Percentiles rank a stretch among this genome's conserved stretches.
Conservation (phyloP, 92 coral and sea anemone species). For the Umimayanthus chanpuru region DNA sequence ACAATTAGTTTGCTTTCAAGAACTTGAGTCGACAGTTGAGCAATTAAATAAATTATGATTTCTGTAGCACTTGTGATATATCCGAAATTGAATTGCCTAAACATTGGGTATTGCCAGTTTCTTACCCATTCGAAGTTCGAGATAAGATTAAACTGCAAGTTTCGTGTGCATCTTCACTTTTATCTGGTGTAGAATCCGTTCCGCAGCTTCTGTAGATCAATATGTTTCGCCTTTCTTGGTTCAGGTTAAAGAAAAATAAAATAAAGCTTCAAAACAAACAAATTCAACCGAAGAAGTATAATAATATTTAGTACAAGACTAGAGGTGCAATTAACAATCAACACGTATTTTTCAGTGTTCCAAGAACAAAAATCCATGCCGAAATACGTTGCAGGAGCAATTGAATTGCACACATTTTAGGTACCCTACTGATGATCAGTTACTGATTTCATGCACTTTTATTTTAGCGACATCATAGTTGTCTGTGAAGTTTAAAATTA, state of each 20-base stretch:
- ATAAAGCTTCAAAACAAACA: not conserved
- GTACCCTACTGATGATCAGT: too few species aligned
- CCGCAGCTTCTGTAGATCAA: not conserved
- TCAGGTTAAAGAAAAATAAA: not conserved
- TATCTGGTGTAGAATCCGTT: not conserved
- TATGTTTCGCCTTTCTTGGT: not conserved
- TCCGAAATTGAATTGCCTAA: not conserved
- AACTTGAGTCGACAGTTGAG: not conserved
- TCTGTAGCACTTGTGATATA: not conserved
- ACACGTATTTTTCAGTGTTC: not conserved
- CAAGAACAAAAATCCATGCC: not conserved
- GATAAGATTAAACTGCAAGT: not conserved
- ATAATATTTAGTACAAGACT: not conserved
- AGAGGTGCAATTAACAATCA: slow-evolving; percentile 6
- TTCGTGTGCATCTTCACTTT: not conserved
- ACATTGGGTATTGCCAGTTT: not conserved
- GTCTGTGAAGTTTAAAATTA: too few species aligned
- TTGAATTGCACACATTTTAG: too few species aligned
- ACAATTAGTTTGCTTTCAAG: not conserved
- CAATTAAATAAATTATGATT: not conserved
- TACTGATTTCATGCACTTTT: too few species aligned
- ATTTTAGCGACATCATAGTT: too few species aligned
- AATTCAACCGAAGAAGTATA: not conserved
- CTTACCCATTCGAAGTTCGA: not conserved
- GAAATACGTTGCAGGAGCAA: too few species aligned